A percentile compares a stretch with the other conserved stretches of the same genome.
These are phyloP conservation scores for Ornithorhynchus anatinus DNA, from an alignment of 2,113 vertebrate species.

Conservation along the genomic window DNA sequence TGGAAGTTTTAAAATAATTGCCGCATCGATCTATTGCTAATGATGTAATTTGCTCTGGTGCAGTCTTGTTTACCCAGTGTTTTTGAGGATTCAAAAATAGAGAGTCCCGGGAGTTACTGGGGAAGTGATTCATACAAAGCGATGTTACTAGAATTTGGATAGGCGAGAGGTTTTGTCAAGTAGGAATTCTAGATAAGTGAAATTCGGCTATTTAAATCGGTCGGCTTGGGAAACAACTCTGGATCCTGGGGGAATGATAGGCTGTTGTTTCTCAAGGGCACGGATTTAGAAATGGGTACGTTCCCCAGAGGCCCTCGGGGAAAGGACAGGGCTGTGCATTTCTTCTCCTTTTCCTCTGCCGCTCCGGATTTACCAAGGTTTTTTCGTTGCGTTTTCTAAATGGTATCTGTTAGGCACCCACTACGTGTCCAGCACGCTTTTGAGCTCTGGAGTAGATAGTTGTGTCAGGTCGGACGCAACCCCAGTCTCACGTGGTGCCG, in stretches of 20 bases:
- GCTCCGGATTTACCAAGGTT: too few species aligned
- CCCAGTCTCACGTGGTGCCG: too few species aligned
- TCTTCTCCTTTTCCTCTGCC: too few species aligned
- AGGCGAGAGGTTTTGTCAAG: not conserved
- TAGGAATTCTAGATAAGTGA: not conserved
- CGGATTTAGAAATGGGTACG: not conserved
- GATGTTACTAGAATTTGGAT: not conserved
- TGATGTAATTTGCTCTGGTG: not conserved
- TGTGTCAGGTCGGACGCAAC: too few species aligned
- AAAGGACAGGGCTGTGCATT: too few species aligned
- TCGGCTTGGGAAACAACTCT: conserved; percentile 11
- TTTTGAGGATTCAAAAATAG: conserved; percentile 13
- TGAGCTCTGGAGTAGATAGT: too few species aligned
- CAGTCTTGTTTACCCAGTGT: not conserved
- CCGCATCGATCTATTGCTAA: conserved; percentile 3
- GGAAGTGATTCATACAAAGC: not conserved
- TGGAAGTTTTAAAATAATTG: not conserved
- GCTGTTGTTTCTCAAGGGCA: not conserved
- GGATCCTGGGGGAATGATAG: not conserved
- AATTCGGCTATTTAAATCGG: conserved; percentile 9
- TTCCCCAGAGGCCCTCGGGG: too few species aligned
- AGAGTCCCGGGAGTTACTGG: not conserved
- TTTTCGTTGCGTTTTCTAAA: too few species aligned
- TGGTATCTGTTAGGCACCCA: too few species aligned
- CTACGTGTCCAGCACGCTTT: too few species aligned